Evolutionary conservation across 2,888 invertebrate genomes (phyloP), one percentile per base, ranked within the genome.

Genomic region (Tinea semifulvella): DNA sequence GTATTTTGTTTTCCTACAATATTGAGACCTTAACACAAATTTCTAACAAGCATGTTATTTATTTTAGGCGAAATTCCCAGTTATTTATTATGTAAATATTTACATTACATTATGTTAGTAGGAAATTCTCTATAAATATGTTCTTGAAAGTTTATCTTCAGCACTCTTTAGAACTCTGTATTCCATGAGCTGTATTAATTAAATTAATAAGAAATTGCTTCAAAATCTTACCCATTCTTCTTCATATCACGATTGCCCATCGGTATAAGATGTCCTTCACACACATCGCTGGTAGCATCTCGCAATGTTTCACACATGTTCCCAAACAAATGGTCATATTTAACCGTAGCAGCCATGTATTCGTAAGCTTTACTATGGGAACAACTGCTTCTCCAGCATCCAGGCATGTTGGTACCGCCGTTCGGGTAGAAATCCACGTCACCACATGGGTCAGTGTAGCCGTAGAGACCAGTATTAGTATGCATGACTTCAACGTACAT

Each of bases 401-500:
- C 75, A 3, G 75, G 75, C 71, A 69, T 68, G 43, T 46, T 49
- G 25, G 2, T 53, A 45, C 1, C 75, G 66, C 2, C 74, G 68
- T 26, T 77, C 68, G 6, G 71, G 50, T 68, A 77, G 52, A 71
- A 72, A 47, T 77, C 74, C 0, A 68, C 65, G 48, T 68, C 54
- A 1, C 74, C 75, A 6, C 61, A 63, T 3, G 63, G 62, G 7
- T 63, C 60, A 8, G 50, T 52, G 48, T 48, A 62, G 6, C 70
- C 79, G 14, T 60, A 54, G 2, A 62, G 26, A 0, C 50, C 54
- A 2, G 61, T 64, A 49, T 73, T 66, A 0, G 79, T 79, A 49
- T 80, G 79, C 1, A 79, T 74, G 1, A 68, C 59, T 55, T 79
- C 79, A 0, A 77, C 75, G 52, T 75, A 76, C 40, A 56, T 56